Evolutionary conservation across 1,140 invertebrate genomes (phyloP).

Genomic region (Neodiprion pinetum): DNA sequence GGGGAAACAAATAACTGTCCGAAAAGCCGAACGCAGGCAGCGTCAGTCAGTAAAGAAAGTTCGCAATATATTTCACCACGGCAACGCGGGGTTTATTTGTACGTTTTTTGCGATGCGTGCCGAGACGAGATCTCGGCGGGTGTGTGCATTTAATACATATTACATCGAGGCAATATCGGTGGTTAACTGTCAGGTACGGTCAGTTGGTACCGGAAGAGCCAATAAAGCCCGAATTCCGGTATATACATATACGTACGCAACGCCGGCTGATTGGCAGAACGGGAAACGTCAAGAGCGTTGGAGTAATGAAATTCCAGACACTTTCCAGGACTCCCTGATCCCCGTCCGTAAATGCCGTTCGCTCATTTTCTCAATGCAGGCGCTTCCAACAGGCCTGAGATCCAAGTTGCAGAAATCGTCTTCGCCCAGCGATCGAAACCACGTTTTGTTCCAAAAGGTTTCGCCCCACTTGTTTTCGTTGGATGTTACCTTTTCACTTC

Average conservation of each 20-base stretch:
- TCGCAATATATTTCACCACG: background rate
- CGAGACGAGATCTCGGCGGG: too few species aligned
- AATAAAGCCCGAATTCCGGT: background rate
- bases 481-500: too few species aligned
- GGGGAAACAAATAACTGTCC: background rate
- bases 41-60: background rate
- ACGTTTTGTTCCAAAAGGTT: too few species aligned
- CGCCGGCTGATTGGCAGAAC: background rate
- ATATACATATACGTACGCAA: background rate
- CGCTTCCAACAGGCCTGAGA: too few species aligned
- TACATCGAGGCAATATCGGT: background rate
- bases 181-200: slow-evolving; percentile 4
- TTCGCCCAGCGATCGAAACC: too few species aligned
- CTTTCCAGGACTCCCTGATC: background rate
- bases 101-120: too few species aligned
- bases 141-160: too few species aligned
- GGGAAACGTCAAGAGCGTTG: background rate
- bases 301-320: slow-evolving; percentile 5
- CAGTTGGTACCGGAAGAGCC: background rate
- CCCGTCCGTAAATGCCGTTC: too few species aligned
- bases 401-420: too few species aligned
- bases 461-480: too few species aligned
- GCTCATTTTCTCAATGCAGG: too few species aligned
- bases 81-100: background rate
- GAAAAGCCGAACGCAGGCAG: background rate